Conservation (phyloP, 1,140 invertebrate species). For the Anthonomus grandis region DNA sequence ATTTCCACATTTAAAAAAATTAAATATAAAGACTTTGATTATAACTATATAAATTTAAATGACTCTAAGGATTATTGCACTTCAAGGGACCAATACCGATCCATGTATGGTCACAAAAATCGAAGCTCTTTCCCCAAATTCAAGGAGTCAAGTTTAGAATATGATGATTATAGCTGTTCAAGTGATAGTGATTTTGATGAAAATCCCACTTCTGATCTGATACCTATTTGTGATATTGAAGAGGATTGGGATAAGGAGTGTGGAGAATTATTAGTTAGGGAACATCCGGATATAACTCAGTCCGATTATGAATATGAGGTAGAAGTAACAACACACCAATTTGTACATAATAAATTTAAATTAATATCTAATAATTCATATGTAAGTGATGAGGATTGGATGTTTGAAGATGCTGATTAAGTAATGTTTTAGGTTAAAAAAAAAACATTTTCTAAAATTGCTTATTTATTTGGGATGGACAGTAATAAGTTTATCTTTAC, state of each 20-base stretch:
- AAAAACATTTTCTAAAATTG: too few species aligned
- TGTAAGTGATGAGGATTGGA: constrained; percentile 15
- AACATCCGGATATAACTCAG: constrained; percentile 8
- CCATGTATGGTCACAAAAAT: not conserved
- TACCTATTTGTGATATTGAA: not conserved
- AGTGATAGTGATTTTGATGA: constrained; percentile 3
- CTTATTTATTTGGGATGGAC: too few species aligned
- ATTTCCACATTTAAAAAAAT: not conserved
- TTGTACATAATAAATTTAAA: not conserved
- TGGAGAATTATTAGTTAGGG: not conserved
- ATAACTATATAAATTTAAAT: constrained; percentile 11
- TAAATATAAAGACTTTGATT: constrained; percentile 16
- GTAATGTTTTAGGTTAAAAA: too few species aligned
- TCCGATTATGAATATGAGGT: constrained; percentile 22
- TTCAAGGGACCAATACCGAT: constrained; percentile 3
- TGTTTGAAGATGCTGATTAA: constrained; percentile 22
- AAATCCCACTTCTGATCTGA: too few species aligned
- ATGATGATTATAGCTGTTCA: not conserved
- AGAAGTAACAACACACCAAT: not conserved
- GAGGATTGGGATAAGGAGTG: constrained; percentile 21
- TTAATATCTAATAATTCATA: not conserved
- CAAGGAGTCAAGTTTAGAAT: not conserved
- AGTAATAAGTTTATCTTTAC: too few species aligned
- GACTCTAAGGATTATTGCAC: not conserved
- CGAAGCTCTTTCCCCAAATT: not conserved